phyloP scores from a whole-genome alignment of 1,140 invertebrate species.

The Eupristina koningsbergeri region DNA sequence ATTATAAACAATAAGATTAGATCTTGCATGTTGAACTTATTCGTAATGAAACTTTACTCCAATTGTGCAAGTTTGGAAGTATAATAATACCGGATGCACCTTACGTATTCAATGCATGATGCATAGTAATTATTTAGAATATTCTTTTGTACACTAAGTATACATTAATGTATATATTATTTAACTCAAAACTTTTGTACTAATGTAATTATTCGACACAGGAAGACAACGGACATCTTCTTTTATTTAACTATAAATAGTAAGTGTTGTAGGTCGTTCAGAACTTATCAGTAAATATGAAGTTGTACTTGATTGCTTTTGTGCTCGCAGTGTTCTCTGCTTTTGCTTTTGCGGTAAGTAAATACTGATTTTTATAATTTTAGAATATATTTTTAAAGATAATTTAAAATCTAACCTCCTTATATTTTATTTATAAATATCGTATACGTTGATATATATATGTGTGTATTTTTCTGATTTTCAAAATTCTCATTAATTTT shows the following conservation, averaged over 20 bases:
- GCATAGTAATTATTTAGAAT: background rate
- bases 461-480: background rate
- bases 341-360: slow-evolving; percentile 26
- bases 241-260: slow-evolving; percentile 6
- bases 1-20: background rate
- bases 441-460: background rate
- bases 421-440: background rate
- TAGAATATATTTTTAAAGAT: too few relatives aligned
- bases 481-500: background rate
- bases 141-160: background rate
- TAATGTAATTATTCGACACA: background rate
- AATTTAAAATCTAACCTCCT: too few relatives aligned
- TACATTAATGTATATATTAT: background rate
- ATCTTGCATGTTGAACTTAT: background rate
- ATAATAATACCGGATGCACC: background rate
- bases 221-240: background rate
- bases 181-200: background rate
- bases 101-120: background rate
- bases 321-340: background rate
- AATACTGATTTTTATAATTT: background rate
- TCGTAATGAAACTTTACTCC: background rate
- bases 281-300: slow-evolving; percentile 21
- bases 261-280: background rate
- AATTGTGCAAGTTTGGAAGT: background rate
- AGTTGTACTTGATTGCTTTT: background rate